phyloP scores from a whole-genome alignment of 35 echinoderm and acorn worm genomes.

The Apostichopus japonicus region DNA sequence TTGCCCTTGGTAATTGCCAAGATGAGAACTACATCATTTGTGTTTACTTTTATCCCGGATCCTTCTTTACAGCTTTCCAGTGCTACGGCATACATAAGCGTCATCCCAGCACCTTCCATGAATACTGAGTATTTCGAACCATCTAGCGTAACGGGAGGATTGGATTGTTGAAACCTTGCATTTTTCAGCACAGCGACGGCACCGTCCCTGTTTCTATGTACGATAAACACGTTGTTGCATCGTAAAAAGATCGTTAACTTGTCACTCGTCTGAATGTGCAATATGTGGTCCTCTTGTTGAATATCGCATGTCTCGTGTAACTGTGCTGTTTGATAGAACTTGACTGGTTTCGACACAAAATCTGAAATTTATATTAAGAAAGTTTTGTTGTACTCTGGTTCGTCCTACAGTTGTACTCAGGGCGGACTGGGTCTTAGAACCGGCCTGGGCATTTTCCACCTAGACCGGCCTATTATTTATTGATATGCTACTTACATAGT shows the following conservation, averaged over 20 bases:
- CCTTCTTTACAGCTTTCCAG: not conserved
- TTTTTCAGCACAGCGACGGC: slow-evolving; percentile 5
- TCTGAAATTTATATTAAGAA: not conserved
- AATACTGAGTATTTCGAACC: not conserved
- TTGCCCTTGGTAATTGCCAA: not conserved
- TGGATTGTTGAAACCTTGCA: not conserved
- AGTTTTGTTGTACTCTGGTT: not conserved
- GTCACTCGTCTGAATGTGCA: not conserved
- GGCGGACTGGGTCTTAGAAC: too few relatives aligned
- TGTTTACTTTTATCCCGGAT: not conserved
- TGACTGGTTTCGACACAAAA: too few relatives aligned
- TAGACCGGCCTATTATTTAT: too few relatives aligned
- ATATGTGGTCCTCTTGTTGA: not conserved
- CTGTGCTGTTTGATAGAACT: not conserved
- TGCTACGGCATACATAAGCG: not conserved
- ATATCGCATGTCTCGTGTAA: not conserved
- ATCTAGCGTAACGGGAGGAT: not conserved
- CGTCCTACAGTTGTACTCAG: too few relatives aligned
- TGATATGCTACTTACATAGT: too few relatives aligned
- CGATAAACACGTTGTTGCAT: not conserved
- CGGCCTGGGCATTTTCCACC: too few relatives aligned
- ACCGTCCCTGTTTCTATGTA: not conserved
- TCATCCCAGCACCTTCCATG: not conserved
- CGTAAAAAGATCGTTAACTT: not conserved
- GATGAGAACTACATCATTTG: not conserved